Percentiles rank a stretch among this genome's conserved stretches.
phyloP scores from a whole-genome alignment of 2,888 invertebrate species.

The Alitta virens region DNA sequence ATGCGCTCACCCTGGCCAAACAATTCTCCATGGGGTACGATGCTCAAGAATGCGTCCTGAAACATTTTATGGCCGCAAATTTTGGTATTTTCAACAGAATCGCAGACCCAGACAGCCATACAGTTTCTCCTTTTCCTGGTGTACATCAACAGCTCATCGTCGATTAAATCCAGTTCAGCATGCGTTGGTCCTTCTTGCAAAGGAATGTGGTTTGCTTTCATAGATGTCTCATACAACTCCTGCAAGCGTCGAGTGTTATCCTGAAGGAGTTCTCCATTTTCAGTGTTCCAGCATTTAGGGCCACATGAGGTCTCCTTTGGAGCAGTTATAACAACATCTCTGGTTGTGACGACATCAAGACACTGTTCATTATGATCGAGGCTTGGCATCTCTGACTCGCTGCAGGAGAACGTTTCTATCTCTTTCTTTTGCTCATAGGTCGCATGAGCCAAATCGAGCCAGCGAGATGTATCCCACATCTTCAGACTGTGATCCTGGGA shows the following conservation, averaged over 20 bases:
- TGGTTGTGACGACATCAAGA: slow-evolving; percentile 11
- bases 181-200: neutral
- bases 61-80: slow-evolving; percentile 2
- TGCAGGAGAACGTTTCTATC: neutral
- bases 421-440: neutral
- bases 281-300: slow-evolving; percentile 20
- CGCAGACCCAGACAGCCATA: neutral
- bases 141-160: slow-evolving; percentile 13
- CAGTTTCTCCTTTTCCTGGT: slow-evolving; percentile 7
- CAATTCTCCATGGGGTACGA: neutral
- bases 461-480: slow-evolving; percentile 14
- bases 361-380: slow-evolving; percentile 21
- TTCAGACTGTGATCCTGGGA: slow-evolving; percentile 20
- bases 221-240: neutral
- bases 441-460: neutral
- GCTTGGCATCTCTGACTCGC: neutral
- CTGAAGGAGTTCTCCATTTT: slow-evolving; percentile 1
- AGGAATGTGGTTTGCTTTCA: neutral
- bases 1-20: neutral
- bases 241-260: neutral
- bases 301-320: slow-evolving; percentile 3
- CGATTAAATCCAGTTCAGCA: neutral
- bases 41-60: slow-evolving; percentile 5
- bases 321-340: slow-evolving; percentile 10
- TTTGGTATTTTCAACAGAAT: neutral